Conservation (phyloP, 2,797 vertebrate genomes). For the Crocodylus rhombifer region DNA sequence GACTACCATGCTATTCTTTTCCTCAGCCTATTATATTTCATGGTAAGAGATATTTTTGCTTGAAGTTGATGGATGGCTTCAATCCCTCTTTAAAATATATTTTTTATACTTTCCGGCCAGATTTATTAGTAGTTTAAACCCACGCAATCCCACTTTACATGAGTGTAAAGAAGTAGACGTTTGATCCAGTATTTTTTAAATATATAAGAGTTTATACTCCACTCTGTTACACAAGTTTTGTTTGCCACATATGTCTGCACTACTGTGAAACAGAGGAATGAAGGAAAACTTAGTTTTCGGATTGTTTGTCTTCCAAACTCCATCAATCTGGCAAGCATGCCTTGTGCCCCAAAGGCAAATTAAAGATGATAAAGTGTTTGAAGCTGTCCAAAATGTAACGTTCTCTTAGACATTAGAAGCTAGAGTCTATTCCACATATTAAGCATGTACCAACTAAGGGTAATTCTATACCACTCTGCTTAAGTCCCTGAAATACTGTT, state of each 20-base stretch:
- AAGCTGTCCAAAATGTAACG: neutral
- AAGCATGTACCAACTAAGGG: no score
- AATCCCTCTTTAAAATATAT: neutral
- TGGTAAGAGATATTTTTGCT: neutral
- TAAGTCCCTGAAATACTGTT: no score
- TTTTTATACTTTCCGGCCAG: neutral
- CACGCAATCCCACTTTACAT: neutral
- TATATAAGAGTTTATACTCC: neutral
- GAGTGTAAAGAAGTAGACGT: neutral
- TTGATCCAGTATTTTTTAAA: neutral
- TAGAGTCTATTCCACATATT: no score
- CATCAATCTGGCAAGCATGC: neutral
- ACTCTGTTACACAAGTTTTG: neutral
- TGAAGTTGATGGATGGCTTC: fast-evolving
- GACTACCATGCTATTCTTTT: neutral
- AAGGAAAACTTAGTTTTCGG: neutral
- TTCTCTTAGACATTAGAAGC: neutral
- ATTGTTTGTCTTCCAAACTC: neutral
- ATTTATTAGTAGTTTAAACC: neutral
- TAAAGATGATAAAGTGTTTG: neutral
- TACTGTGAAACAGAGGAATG: neutral
- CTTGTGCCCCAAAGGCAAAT: neutral
- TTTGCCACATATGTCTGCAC: no score
- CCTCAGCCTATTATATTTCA: neutral
- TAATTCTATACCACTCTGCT: no score